A percentile compares a stretch with the other conserved stretches of the same genome.
Evolutionary conservation across 2,113 vertebrate genomes (phyloP).

Genomic region (Hypanus sabinus): DNA sequence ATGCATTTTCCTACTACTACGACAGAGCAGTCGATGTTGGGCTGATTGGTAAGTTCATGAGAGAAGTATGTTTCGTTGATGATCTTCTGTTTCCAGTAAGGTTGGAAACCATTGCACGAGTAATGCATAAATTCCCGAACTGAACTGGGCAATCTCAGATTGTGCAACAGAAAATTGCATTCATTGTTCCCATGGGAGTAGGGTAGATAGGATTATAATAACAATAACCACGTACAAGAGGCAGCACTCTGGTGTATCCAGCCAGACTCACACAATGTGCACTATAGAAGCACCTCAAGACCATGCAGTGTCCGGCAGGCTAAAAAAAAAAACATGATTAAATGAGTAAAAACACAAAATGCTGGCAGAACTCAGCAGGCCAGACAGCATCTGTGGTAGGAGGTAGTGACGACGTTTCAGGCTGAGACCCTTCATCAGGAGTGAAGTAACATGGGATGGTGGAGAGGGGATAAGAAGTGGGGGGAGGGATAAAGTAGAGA

Average conservation of each 20-base stretch:
- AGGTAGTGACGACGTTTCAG: too few species aligned
- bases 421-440: too few species aligned
- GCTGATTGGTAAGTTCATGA: slow-evolving; percentile 63
- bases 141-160: background rate
- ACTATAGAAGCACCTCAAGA: background rate
- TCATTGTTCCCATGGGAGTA: background rate
- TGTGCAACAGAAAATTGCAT: background rate
- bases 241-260: background rate
- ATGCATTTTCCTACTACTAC: slow-evolving; percentile 88
- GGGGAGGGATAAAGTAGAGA: too few species aligned
- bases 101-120: too few species aligned
- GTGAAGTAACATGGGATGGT: too few species aligned
- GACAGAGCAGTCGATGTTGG: slow-evolving; percentile 72
- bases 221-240: background rate
- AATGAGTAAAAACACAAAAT: too few species aligned
- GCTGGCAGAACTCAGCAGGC: too few species aligned
- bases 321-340: too few species aligned
- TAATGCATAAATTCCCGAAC: background rate
- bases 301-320: background rate
- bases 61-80: background rate
- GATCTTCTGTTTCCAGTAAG: background rate
- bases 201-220: background rate
- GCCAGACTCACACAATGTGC: background rate
- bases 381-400: too few species aligned
- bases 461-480: too few species aligned